Conservation (phyloP, 2,888 invertebrate species). For the Trissolcus brochymenae region DNA sequence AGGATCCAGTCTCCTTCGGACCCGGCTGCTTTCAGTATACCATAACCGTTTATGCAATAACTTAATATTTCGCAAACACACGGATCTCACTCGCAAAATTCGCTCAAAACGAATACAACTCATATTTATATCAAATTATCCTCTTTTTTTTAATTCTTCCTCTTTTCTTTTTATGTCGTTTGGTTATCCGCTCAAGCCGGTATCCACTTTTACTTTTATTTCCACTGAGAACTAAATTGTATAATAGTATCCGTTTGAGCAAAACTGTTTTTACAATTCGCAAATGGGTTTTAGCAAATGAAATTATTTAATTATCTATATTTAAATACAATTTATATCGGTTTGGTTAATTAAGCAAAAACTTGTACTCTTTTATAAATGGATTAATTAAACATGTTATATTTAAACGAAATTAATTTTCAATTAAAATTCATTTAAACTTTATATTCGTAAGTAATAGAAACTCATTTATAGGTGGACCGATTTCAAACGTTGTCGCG, state of each 20-base stretch:
- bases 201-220: slow-evolving; percentile 31
- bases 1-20: slow-evolving; percentile 55
- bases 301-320: too few relatives aligned
- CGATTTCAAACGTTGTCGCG: not conserved
- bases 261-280: too few relatives aligned
- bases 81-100: slow-evolving; percentile 30
- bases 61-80: slow-evolving; percentile 46
- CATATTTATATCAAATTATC: slow-evolving; percentile 3
- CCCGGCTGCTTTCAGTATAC: slow-evolving; percentile 50
- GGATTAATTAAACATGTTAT: too few relatives aligned
- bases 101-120: slow-evolving; percentile 25
- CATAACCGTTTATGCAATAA: slow-evolving; percentile 54
- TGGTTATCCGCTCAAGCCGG: not conserved
- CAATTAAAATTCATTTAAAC: too few relatives aligned
- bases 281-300: too few relatives aligned
- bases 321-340: too few relatives aligned
- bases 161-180: not conserved
- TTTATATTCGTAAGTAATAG: too few relatives aligned
- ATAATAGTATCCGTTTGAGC: not conserved
- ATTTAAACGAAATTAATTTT: too few relatives aligned
- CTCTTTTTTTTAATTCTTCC: slow-evolving; percentile 5
- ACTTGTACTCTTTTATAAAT: too few relatives aligned
- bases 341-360: too few relatives aligned
- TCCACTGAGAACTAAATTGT: not conserved
- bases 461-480: too few relatives aligned